A percentile compares a stretch with the other conserved stretches of the same genome.
phyloP scores from a whole-genome alignment of 2,113 vertebrate species.

The Vulpes vulpes region DNA sequence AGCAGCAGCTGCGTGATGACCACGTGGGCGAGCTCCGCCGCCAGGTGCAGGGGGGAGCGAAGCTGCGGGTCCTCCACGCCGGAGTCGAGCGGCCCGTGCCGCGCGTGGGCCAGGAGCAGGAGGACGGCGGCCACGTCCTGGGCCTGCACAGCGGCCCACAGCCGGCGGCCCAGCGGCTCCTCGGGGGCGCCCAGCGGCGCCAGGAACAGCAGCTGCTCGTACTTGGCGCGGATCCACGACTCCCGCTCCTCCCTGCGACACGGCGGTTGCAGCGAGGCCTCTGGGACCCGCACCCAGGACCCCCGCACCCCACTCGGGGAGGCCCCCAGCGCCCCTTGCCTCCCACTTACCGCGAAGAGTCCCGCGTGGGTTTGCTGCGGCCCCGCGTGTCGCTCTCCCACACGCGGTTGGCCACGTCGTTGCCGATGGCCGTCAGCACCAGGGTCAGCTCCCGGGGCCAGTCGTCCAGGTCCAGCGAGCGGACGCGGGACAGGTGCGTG shows the following conservation, averaged over 20 bases:
- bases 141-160: conserved; percentile 91
- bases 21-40: conserved; percentile 94
- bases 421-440: conserved; percentile 96
- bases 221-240: conserved; percentile 97
- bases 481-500: conserved; percentile 96
- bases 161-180: conserved; percentile 83
- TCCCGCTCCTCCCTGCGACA: conserved; percentile 94
- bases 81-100: conserved; percentile 91
- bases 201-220: conserved; percentile 95
- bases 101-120: conserved; percentile 95
- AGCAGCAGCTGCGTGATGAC: conserved; percentile 98
- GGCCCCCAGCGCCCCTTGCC: not conserved
- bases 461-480: conserved; percentile 97
- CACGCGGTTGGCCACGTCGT: conserved; percentile 95
- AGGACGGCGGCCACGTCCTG: conserved; percentile 92
- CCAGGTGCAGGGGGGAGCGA: conserved; percentile 93
- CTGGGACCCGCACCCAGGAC: too few species aligned
- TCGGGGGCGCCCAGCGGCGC: conserved; percentile 88
- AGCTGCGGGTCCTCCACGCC: conserved; percentile 85
- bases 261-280: not conserved
- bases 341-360: conserved; percentile 91
- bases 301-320: too few species aligned
- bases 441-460: conserved; percentile 97
- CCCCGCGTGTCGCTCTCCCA: conserved; percentile 96
- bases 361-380: conserved; percentile 92